Percentiles rank a stretch among this genome's conserved stretches.
Evolutionary conservation across 1,140 invertebrate species (phyloP).

Genomic region (Hirudo medicinalis): DNA sequence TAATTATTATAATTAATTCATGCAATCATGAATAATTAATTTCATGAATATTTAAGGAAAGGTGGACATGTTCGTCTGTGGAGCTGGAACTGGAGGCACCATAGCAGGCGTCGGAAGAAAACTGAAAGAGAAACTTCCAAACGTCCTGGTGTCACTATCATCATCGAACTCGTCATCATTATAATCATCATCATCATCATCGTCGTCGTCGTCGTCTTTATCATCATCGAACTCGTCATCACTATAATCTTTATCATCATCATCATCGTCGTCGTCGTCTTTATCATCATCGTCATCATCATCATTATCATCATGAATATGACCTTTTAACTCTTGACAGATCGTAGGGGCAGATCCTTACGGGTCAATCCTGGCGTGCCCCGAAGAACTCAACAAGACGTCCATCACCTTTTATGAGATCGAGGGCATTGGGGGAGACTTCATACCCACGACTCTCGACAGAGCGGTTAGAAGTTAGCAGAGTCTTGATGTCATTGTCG

Average conservation of each 20-base stretch:
- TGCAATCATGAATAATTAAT: background rate
- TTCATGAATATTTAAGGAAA: slow-evolving; percentile 29
- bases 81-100: slow-evolving; percentile 79
- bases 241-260: too few species aligned
- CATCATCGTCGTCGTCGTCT: too few species aligned
- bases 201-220: too few species aligned
- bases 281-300: too few species aligned
- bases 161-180: background rate
- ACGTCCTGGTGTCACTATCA: slow-evolving; percentile 40
- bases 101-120: slow-evolving; percentile 66
- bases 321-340: slow-evolving; percentile 28
- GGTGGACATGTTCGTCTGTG: slow-evolving; percentile 64
- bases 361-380: slow-evolving; percentile 70
- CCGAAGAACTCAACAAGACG: slow-evolving; percentile 51
- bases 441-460: slow-evolving; percentile 53
- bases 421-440: slow-evolving; percentile 80
- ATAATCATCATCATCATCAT: too few species aligned
- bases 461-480: too few species aligned
- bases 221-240: background rate
- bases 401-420: slow-evolving; percentile 64
- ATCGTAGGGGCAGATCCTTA: slow-evolving; percentile 73
- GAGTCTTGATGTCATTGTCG: background rate
- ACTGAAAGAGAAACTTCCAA: slow-evolving; percentile 57
- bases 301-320: too few species aligned
- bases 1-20: background rate